These are phyloP conservation scores for Cydia pomonella DNA, from an alignment of 1,140 invertebrate genomes.

Conservation along the genomic window DNA sequence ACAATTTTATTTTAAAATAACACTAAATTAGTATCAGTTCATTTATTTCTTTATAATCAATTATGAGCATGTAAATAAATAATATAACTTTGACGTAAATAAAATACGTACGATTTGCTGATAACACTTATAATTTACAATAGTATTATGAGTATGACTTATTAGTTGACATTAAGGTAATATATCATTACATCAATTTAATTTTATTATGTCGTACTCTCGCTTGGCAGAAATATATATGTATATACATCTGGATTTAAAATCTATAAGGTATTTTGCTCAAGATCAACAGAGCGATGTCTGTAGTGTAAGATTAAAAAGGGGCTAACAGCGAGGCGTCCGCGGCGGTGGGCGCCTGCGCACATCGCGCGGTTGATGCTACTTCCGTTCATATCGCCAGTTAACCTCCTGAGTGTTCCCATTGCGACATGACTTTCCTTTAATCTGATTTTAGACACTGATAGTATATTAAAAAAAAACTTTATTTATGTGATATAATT, in stretches of 20 bases:
- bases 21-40: background rate
- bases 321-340: background rate
- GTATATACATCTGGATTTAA: slow-evolving; percentile 13
- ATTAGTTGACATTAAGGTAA: slow-evolving; percentile 34
- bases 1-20: slow-evolving; percentile 10
- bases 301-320: background rate
- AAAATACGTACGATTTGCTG: slow-evolving; percentile 41
- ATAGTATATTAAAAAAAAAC: background rate
- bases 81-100: slow-evolving; percentile 39
- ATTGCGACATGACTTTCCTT: background rate
- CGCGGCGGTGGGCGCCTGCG: background rate
- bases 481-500: background rate
- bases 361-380: background rate
- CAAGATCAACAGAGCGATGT: background rate
- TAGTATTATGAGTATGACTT: slow-evolving; percentile 37
- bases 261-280: slow-evolving; percentile 10
- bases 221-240: slow-evolving; percentile 11
- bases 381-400: slow-evolving; percentile 8
- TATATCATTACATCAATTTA: slow-evolving; percentile 38
- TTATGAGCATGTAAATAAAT: slow-evolving; percentile 37
- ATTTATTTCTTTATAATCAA: background rate
- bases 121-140: slow-evolving; percentile 45
- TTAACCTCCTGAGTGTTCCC: slow-evolving; percentile 16
- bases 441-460: background rate
- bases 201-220: slow-evolving; percentile 33